phyloP scores from a whole-genome alignment of 2,113 vertebrate genomes.

The Martes martes region DNA sequence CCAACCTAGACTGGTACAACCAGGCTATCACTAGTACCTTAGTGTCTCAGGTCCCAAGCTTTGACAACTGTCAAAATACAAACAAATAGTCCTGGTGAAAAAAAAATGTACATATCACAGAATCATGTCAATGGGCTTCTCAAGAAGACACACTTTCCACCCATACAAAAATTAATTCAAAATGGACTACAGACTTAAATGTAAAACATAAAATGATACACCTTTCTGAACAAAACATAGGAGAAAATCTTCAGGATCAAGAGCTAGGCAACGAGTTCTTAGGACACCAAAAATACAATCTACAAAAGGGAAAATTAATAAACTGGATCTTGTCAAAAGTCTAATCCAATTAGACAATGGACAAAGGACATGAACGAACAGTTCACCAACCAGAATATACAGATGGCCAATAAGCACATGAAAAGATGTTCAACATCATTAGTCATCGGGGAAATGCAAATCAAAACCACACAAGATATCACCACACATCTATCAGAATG shows the following conservation, averaged over 20 bases:
- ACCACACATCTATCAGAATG: neutral
- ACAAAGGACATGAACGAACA: neutral
- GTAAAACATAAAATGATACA: neutral
- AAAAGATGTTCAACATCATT: neutral
- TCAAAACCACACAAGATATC: neutral
- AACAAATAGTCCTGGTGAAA: neutral
- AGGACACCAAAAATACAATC: neutral
- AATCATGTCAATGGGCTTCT: neutral
- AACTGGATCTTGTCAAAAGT: neutral
- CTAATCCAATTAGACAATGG: neutral
- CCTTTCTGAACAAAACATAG: neutral
- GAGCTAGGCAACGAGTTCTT: neutral
- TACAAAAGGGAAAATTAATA: neutral
- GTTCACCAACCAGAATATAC: neutral
- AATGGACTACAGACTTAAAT: neutral
- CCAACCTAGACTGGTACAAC: too few species aligned
- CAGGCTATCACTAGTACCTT: neutral
- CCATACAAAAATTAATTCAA: constrained; percentile 1
- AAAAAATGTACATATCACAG: neutral
- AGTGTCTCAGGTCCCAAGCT: neutral
- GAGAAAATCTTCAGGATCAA: neutral
- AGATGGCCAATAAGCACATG: neutral
- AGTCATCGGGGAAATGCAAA: constrained; percentile 13
- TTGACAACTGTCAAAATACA: neutral
- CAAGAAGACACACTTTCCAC: neutral